A percentile compares a stretch with the other conserved stretches of the same genome.
These are phyloP conservation scores for Nannoperca obscura DNA, from an alignment of 2,797 vertebrate species.

Conservation along the genomic window DNA sequence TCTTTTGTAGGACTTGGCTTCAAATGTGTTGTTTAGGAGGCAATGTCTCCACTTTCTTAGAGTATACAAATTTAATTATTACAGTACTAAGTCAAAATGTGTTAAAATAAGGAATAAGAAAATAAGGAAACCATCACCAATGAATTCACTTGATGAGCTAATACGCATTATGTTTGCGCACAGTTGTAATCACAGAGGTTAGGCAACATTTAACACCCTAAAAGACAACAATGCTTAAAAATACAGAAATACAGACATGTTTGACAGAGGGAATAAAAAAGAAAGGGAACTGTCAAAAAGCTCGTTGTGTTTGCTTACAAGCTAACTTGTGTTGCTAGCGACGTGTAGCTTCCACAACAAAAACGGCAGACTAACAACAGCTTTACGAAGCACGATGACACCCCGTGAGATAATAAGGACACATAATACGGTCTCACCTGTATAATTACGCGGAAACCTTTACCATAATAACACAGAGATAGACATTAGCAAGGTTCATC, in stretches of 20 bases:
- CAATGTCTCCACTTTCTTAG: neutral
- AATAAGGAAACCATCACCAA: neutral
- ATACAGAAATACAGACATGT: neutral
- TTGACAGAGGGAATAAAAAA: neutral
- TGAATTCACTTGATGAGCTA: neutral
- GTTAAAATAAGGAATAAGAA: too few species aligned
- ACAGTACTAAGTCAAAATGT: neutral
- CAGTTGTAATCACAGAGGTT: neutral
- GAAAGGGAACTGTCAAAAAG: neutral
- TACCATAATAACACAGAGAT: neutral
- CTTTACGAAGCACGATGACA: neutral
- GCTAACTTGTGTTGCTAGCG: constrained; percentile 58
- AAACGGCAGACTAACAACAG: neutral
- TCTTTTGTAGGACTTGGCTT: neutral
- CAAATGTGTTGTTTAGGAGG: neutral
- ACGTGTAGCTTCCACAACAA: constrained; percentile 4
- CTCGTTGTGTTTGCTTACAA: constrained; percentile 2
- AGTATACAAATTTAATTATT: too few species aligned
- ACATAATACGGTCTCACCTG: constrained; percentile 41
- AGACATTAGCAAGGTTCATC: constrained; percentile 29
- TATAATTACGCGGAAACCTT: neutral
- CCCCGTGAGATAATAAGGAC: rapidly evolving
- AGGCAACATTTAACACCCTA: neutral
- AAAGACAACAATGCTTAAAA: neutral
- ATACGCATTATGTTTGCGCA: neutral